Evolutionary conservation across 1,140 invertebrate genomes (phyloP).

Genomic region (Chelonus insularis): DNA sequence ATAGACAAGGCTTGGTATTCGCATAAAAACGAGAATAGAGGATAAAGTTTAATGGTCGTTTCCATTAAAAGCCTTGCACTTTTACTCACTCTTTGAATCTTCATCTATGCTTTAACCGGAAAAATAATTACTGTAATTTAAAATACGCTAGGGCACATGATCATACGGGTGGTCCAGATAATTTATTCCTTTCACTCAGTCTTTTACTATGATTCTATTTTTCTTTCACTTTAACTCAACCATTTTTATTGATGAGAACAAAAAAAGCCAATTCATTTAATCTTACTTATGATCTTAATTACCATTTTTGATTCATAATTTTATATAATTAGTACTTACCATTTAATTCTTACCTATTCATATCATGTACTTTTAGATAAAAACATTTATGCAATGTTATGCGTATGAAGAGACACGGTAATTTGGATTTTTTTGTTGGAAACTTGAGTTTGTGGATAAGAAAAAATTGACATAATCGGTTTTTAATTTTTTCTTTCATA

Average conservation of each 20-base stretch:
- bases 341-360: too few relatives aligned
- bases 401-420: too few relatives aligned
- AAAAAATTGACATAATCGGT: too few relatives aligned
- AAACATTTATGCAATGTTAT: too few relatives aligned
- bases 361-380: too few relatives aligned
- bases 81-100: conserved; percentile 19
- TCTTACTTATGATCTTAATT: too few relatives aligned
- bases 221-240: not conserved
- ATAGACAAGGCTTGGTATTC: too few relatives aligned
- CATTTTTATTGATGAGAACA: not conserved
- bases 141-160: conserved; percentile 24
- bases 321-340: too few relatives aligned
- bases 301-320: not conserved
- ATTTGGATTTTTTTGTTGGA: too few relatives aligned
- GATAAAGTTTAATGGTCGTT: conserved; percentile 10
- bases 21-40: not conserved
- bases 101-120: not conserved
- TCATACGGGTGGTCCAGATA: conserved; percentile 27
- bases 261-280: too few relatives aligned
- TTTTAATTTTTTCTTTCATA: too few relatives aligned
- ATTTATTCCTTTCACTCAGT: conserved; percentile 18
- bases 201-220: not conserved
- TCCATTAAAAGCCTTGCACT: conserved; percentile 10
- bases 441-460: too few relatives aligned
- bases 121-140: conserved; percentile 31